Conservation (phyloP, 2,113 vertebrate species). For the Eublepharis macularius region DNA sequence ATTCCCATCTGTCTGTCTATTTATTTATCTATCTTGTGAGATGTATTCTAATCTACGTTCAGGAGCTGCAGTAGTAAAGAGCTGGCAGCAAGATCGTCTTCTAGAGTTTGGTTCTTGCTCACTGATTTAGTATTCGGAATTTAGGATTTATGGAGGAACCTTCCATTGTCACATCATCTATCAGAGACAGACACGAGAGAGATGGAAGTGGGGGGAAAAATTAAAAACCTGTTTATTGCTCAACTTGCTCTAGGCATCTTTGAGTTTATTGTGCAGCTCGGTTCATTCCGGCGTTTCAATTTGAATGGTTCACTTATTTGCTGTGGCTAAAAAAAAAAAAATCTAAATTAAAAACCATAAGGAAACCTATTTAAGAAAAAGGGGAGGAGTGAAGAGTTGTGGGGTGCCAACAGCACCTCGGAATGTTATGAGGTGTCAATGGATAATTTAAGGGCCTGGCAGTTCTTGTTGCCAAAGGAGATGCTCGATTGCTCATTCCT, state of each 20-base stretch:
- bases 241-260: constrained; percentile 82
- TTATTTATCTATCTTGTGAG: not conserved
- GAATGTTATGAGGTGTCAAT: constrained; percentile 60
- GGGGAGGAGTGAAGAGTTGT: constrained; percentile 60
- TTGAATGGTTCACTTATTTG: constrained; percentile 74
- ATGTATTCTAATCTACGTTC: not conserved
- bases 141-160: constrained; percentile 77
- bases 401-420: constrained; percentile 57
- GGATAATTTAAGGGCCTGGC: constrained; percentile 56
- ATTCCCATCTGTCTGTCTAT: rapidly evolving
- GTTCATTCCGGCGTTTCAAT: constrained; percentile 77
- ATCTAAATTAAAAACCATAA: constrained; percentile 69
- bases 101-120: constrained; percentile 48
- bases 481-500: constrained; percentile 38
- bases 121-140: constrained; percentile 81
- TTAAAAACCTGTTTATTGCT: constrained; percentile 87
- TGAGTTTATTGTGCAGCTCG: constrained; percentile 84
- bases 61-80: not conserved
- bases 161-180: constrained; percentile 80
- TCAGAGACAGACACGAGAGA: constrained; percentile 78
- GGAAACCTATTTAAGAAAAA: constrained; percentile 64
- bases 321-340: constrained; percentile 65
- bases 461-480: not conserved
- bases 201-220: constrained; percentile 74
- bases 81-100: constrained; percentile 9